A percentile compares a stretch with the other conserved stretches of the same genome.
Conservation (phyloP, 2,797 vertebrate species). For the Cuculus canorus region DNA sequence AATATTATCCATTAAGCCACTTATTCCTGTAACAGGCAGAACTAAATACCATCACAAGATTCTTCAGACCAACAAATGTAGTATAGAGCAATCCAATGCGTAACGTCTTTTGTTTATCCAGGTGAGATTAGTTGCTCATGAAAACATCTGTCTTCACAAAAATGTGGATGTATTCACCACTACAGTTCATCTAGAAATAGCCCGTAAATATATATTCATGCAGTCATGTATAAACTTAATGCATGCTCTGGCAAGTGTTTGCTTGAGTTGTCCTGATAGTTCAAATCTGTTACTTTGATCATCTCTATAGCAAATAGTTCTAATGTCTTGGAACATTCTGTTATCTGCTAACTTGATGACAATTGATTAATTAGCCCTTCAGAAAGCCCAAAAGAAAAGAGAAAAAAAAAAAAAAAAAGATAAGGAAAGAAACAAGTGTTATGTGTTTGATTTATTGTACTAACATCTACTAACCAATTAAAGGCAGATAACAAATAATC, state of each 20-base stretch:
- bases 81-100: neutral
- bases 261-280: neutral
- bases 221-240: neutral
- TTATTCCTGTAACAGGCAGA: neutral
- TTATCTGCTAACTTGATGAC: neutral
- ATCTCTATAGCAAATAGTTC: neutral
- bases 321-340: neutral
- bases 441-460: neutral
- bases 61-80: neutral
- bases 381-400: neutral
- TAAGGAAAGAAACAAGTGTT: neutral
- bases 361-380: neutral
- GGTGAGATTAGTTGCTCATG: neutral
- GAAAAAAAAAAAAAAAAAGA: neutral
- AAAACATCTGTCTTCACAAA: slow-evolving; percentile 10
- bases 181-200: neutral
- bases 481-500: neutral
- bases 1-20: neutral
- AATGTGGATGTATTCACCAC: neutral
- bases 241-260: neutral
- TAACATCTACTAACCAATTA: neutral
- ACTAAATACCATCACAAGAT: neutral
- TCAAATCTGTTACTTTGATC: neutral
- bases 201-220: neutral
- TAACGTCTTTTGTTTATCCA: neutral